Conservation (phyloP, 2,888 invertebrate species). For the Melanargia galathea region DNA sequence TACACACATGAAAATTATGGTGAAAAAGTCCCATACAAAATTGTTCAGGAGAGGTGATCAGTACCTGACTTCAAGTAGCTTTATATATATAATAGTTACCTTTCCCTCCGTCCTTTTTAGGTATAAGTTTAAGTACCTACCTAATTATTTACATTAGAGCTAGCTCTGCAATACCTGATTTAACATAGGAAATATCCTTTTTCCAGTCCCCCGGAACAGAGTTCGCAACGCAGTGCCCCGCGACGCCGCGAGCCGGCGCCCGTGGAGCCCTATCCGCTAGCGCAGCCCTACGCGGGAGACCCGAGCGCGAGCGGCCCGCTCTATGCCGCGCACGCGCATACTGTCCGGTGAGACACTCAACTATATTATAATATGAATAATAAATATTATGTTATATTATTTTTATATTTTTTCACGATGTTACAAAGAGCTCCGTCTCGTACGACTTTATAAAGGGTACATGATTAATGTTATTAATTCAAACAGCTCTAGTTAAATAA, state of each 20-base stretch:
- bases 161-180: not conserved
- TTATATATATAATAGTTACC: too few relatives aligned
- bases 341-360: slow-evolving; percentile 62
- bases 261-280: slow-evolving; percentile 64
- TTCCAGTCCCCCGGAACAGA: slow-evolving; percentile 69
- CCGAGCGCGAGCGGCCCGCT: slow-evolving; percentile 86
- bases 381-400: not conserved
- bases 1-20: too few relatives aligned
- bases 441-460: too few relatives aligned
- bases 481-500: too few relatives aligned
- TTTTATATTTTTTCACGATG: not conserved
- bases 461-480: too few relatives aligned
- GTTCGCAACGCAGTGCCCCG: slow-evolving; percentile 53
- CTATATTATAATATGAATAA: too few relatives aligned
- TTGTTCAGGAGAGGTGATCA: too few relatives aligned
- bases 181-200: not conserved
- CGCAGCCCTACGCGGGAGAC: slow-evolving; percentile 85
- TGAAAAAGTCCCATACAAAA: too few relatives aligned
- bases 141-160: not conserved
- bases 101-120: too few relatives aligned
- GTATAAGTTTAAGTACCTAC: not conserved
- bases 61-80: too few relatives aligned
- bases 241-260: slow-evolving; percentile 60
- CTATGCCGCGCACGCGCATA: slow-evolving; percentile 82
- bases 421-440: too few relatives aligned